Percentiles rank a stretch among this genome's conserved stretches.
These are phyloP conservation scores for Macrobrachium nipponense DNA, from an alignment of 1,140 invertebrate genomes.

Conservation along the genomic window DNA sequence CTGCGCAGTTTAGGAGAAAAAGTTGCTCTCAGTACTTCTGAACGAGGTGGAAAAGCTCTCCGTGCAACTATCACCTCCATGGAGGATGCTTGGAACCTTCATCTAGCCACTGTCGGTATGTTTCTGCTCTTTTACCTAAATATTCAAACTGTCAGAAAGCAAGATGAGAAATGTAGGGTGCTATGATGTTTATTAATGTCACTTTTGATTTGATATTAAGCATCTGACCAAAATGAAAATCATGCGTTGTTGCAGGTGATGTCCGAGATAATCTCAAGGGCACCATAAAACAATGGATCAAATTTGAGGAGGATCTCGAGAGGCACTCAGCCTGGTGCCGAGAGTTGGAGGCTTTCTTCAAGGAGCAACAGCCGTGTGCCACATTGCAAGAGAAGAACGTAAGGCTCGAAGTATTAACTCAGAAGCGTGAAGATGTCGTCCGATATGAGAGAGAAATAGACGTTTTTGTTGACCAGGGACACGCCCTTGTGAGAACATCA, in stretches of 20 bases:
- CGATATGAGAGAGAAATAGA: constrained; percentile 84
- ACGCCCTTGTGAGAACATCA: constrained; percentile 85
- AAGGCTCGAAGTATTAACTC: constrained; percentile 79
- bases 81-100: constrained; percentile 74
- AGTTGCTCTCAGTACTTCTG: constrained; percentile 86
- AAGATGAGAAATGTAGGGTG: too few relatives aligned
- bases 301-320: constrained; percentile 86
- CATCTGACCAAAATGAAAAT: too few relatives aligned
- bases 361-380: constrained; percentile 85
- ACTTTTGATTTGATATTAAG: background rate
- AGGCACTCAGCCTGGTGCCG: constrained; percentile 86
- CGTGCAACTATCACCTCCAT: constrained; percentile 66
- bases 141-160: background rate
- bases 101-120: constrained; percentile 76
- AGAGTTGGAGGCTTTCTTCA: constrained; percentile 83
- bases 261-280: constrained; percentile 65
- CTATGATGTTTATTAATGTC: background rate
- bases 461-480: constrained; percentile 89
- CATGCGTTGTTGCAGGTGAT: constrained; percentile 32
- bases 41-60: constrained; percentile 66
- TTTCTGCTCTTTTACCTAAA: constrained; percentile 1
- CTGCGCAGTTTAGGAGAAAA: constrained; percentile 77
- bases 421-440: constrained; percentile 80
- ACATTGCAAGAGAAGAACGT: constrained; percentile 84
- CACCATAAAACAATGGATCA: constrained; percentile 84